These are phyloP conservation scores for Magallana nippona DNA, from an alignment of 2,888 invertebrate genomes.

Conservation along the genomic window DNA sequence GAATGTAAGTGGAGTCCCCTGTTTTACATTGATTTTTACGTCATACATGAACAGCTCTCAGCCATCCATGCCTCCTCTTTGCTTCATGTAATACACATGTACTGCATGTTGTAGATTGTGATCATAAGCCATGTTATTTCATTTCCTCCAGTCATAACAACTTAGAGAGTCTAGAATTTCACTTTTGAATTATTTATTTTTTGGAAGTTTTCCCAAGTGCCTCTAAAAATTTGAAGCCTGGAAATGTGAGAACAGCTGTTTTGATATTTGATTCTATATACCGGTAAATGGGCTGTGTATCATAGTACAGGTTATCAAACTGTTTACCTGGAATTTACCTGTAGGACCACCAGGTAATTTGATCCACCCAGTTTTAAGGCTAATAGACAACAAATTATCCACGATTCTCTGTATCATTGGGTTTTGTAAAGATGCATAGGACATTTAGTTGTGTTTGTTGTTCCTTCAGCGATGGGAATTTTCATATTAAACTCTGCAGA, in stretches of 20 bases:
- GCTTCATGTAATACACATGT: no score
- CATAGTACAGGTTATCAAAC: neutral
- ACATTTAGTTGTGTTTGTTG: neutral
- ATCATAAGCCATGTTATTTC: neutral
- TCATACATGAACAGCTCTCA: no score
- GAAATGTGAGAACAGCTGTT: conserved; percentile 1
- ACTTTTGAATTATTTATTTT: neutral
- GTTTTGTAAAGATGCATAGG: neutral
- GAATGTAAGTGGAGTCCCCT: neutral
- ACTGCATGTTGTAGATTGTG: no score
- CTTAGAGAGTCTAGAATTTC: neutral
- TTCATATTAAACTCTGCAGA: no score
- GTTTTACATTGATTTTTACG: no score
- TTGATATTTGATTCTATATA: neutral
- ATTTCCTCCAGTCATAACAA: neutral
- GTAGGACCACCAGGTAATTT: conserved; percentile 5
- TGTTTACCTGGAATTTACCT: conserved; percentile 25
- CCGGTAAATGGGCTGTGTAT: neutral
- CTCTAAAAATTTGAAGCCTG: neutral
- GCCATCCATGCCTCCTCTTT: no score
- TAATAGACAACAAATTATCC: neutral
- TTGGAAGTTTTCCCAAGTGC: neutral
- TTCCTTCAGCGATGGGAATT: no score
- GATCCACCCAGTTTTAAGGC: neutral
- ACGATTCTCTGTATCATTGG: neutral